Conservation (phyloP, 2,797 vertebrate species). For the Falco naumanni region DNA sequence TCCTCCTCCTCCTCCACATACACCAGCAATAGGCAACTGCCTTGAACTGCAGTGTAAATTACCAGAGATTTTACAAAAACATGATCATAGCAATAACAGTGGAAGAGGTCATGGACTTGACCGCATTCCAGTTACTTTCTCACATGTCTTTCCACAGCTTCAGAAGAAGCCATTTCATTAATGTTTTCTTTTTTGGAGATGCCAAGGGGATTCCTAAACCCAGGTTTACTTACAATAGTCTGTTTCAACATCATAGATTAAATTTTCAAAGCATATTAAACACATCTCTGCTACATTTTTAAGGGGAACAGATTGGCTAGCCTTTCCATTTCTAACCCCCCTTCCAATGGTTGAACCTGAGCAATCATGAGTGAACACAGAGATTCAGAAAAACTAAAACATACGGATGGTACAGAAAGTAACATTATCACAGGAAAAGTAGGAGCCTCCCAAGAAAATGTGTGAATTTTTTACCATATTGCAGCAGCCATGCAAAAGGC, state of each 20-base stretch:
- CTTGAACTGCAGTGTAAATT: background rate
- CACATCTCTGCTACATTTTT: background rate
- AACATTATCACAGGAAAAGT: background rate
- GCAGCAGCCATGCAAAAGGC: background rate
- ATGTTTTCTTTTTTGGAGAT: background rate
- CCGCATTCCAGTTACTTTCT: background rate
- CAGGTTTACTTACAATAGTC: background rate
- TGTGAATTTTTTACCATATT: background rate
- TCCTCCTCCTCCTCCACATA: background rate
- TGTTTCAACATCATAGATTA: background rate
- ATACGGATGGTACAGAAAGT: background rate
- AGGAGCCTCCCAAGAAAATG: conserved; percentile 14
- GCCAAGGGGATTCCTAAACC: background rate
- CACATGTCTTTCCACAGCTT: background rate
- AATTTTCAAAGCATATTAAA: background rate
- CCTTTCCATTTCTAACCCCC: background rate
- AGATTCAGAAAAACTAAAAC: background rate
- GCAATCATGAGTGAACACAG: background rate
- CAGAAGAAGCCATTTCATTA: background rate
- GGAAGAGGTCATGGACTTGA: background rate
- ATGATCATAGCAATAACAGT: background rate
- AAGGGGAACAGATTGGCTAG: background rate
- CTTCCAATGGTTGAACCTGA: background rate
- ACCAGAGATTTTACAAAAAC: background rate
- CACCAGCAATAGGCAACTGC: background rate